A percentile compares a stretch with the other conserved stretches of the same genome.
These are phyloP conservation scores for Clupea harengus DNA, from an alignment of 2,113 vertebrate genomes.

Conservation along the genomic window DNA sequence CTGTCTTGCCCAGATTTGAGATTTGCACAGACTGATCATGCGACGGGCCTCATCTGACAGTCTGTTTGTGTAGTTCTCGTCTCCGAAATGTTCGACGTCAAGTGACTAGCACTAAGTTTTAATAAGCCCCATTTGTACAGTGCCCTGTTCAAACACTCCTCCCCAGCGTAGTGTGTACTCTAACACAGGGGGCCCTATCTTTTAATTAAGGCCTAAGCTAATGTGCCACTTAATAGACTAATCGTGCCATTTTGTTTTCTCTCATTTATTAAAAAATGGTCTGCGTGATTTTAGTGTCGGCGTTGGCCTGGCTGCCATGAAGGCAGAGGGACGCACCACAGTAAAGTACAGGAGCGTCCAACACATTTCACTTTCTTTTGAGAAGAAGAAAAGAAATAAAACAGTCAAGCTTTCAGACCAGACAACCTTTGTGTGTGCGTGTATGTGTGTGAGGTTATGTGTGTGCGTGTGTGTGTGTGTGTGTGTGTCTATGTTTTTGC, in stretches of 20 bases:
- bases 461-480: neutral
- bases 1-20: conserved; percentile 46
- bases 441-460: too few species aligned
- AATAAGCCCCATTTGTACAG: conserved; percentile 78
- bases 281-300: conserved; percentile 7
- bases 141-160: conserved; percentile 75
- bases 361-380: conserved; percentile 8
- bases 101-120: conserved; percentile 77
- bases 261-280: conserved; percentile 75
- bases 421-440: too few species aligned
- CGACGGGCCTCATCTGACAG: conserved; percentile 59
- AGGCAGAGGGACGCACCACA: too few species aligned
- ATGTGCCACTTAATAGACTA: conserved; percentile 80
- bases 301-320: too few species aligned
- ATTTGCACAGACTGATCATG: conserved; percentile 68
- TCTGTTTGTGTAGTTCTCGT: conserved; percentile 73
- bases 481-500: neutral
- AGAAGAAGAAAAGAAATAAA: too few species aligned
- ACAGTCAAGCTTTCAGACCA: too few species aligned
- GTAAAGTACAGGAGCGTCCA: conserved; percentile 53
- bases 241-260: conserved; percentile 81
- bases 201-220: conserved; percentile 80
- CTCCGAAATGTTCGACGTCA: conserved; percentile 71
- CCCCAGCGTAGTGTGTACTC: conserved; percentile 61
- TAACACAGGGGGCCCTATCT: conserved; percentile 71